phyloP scores from a whole-genome alignment of 2,888 invertebrate species.

The Trichacis sp. region DNA sequence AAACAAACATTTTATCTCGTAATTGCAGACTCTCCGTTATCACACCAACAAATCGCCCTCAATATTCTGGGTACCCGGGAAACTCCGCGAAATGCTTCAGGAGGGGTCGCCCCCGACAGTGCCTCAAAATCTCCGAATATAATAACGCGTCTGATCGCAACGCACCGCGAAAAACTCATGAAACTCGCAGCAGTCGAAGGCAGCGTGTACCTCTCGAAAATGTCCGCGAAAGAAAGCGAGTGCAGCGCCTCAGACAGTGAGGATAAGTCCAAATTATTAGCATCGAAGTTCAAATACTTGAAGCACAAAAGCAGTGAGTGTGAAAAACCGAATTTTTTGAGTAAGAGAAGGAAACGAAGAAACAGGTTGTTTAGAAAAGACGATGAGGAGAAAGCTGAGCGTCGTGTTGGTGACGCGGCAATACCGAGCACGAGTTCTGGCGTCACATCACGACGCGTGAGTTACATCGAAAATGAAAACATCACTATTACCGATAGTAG shows the following conservation, averaged over 20 bases:
- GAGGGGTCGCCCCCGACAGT: slow-evolving; percentile 53
- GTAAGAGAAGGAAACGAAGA: slow-evolving; percentile 20
- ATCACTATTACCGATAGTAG: not conserved
- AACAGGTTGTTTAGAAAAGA: slow-evolving; percentile 30
- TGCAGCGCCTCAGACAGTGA: slow-evolving; percentile 39
- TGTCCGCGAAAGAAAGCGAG: not conserved
- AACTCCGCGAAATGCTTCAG: slow-evolving; percentile 46
- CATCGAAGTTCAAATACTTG: slow-evolving; percentile 51
- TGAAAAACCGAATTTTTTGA: slow-evolving; percentile 12
- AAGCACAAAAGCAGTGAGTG: slow-evolving; percentile 55
- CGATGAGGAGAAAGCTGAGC: slow-evolving; percentile 55
- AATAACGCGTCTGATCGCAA: slow-evolving; percentile 80
- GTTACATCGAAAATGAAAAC: slow-evolving; percentile 50
- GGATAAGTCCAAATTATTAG: slow-evolving; percentile 52
- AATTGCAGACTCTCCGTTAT: no score
- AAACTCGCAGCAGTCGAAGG: slow-evolving; percentile 71
- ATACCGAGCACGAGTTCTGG: slow-evolving; percentile 66
- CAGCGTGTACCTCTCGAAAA: slow-evolving; percentile 24
- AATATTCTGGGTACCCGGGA: slow-evolving; percentile 53
- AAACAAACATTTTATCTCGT: no score
- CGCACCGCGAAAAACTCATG: slow-evolving; percentile 77
- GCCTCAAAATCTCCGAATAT: slow-evolving; percentile 74
- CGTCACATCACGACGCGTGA: slow-evolving; percentile 55
- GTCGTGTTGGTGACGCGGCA: no score
- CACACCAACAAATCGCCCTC: slow-evolving; percentile 56